Base-by-base conservation (phyloP, 2,888 invertebrate species). In the Polyommatus iphigenia region DNA sequence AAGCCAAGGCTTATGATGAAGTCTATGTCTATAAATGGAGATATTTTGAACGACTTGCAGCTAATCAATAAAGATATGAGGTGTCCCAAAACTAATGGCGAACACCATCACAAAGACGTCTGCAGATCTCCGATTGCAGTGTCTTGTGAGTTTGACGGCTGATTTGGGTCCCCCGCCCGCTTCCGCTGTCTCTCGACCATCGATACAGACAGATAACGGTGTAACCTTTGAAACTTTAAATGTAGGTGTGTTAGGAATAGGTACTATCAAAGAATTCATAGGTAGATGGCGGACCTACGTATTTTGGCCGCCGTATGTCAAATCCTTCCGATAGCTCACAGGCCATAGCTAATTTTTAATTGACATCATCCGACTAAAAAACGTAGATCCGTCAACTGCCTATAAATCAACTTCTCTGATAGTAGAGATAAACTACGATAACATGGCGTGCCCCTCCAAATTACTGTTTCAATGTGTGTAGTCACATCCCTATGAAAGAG, bases 161-260 rank as follows among this genome's bases (percentile, higher is more conserved):
- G 94, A 93, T 93, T 92, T 91, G 92, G 94, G 94, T 94, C 88
- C 87, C 82, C 81, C 85, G 87, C 87, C 89, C 87, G 87, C 87
- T 89, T 88, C 85, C 90, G 92, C 91, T 91, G 81, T 83, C 80
- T 79, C 72, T 77, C 36, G 75, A 50, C 54, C 75, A 77, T 78
- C 80, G 77, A 78, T 82, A 81, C 90, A 90, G 91, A 88, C 67
- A 67, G 67, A 67, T 67, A 67, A 67, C 67, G 15, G 67, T 32
- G 18, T 41, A 73, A 73, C 73, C 73, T 73, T 73, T 73, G 41
- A 20, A 41, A 24, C 20, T 41, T 29, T 36, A 18, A 71, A 71
- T 72, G 71, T 71, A 7, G n/a, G 32, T 41, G 72, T 67, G 24
- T 67, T 67, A 67, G 29, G 6, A 15, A 67, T 62, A 20, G 10